phyloP scores from a whole-genome alignment of 2,797 vertebrate genomes.

The Coreius guichenoti region DNA sequence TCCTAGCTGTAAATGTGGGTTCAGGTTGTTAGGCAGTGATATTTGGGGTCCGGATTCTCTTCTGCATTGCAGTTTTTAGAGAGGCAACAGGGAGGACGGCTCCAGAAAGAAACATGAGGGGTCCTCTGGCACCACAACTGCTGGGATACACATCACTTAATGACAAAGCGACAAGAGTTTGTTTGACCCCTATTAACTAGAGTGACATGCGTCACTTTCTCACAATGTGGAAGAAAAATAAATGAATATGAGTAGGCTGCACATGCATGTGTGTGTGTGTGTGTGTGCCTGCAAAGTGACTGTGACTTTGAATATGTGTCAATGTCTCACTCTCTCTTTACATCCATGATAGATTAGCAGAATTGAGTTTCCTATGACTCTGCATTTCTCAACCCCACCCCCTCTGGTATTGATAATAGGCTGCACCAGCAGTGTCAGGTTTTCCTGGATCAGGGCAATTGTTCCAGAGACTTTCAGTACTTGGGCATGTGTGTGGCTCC shows the following conservation, averaged over 20 bases:
- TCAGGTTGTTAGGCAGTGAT: constrained; percentile 60
- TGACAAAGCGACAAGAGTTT: not conserved
- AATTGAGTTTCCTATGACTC: constrained; percentile 57
- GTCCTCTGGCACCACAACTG: not conserved
- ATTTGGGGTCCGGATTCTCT: constrained; percentile 75
- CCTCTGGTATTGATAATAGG: constrained; percentile 41
- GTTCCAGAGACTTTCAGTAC: constrained; percentile 36
- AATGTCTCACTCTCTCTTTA: constrained; percentile 16
- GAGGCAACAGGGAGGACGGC: constrained; percentile 36
- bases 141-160: constrained; percentile 2
- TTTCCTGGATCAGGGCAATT: constrained; percentile 55
- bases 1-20: constrained; percentile 37
- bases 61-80: constrained; percentile 81
- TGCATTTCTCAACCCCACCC: constrained; percentile 47
- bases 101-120: constrained; percentile 3
- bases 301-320: constrained; percentile 48
- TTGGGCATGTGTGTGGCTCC: constrained; percentile 11
- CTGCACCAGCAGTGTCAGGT: constrained; percentile 59
- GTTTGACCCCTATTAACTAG: constrained; percentile 2
- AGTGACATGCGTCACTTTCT: not conserved
- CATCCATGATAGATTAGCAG: constrained; percentile 43
- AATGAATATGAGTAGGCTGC: not conserved
- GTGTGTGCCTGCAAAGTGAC: constrained; percentile 35
- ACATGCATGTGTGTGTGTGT: not conserved
- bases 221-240: not conserved